Evolutionary conservation across 2,113 vertebrate species (phyloP), one percentile per base, ranked within the genome.

Genomic region (Chloebia gouldiae): DNA sequence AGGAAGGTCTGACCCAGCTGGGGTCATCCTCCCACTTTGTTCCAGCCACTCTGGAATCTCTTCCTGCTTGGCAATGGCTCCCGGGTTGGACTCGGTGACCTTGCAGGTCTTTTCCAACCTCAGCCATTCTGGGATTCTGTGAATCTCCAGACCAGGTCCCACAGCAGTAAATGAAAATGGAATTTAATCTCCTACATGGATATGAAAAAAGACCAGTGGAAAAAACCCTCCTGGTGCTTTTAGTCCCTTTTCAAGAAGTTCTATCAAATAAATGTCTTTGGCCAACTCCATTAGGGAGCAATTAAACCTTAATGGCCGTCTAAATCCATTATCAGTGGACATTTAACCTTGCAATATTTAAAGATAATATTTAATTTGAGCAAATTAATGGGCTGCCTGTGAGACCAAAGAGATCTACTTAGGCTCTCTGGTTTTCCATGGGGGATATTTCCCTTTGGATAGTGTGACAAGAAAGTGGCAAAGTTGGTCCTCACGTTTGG

Each of bases 281-380:
- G 98, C 98, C 98, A 99, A 99, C 98, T 98, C 96, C 98, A 98
- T 99, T 98, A 99, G 98, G 98, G 98, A 99, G 98, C 98, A 99
- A 99, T 99, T 99, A 99, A 96, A 97, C 98, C 98, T 98, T 99
- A 99, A 99, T 99, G 98, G 98, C 98, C 98, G 98, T 98, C 98
- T 98, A 98, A 98, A 99, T 98, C 98, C 98, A 99, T 99, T 99
- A 99, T 98, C 98, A 95, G 98, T 98, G 98, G 99, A 98, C 98
- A 98, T 98, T 98, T 99, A 99, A 99, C 99, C 99, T 99, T 98
- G 98, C 98, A 99, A 99, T 99, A 99, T 99, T 99, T 98, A 98
- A 99, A 98, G 98, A 99, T 99, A 98, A 98, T 98, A 98, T 99
- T 99, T 99, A 98, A 99, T 99, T 99, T 98, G 97, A 97, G 97